Evolutionary conservation across 2,888 invertebrate genomes (phyloP), one percentile per base, ranked within the genome.

Genomic region (Pseudococcus jackbeardsleyi): DNA sequence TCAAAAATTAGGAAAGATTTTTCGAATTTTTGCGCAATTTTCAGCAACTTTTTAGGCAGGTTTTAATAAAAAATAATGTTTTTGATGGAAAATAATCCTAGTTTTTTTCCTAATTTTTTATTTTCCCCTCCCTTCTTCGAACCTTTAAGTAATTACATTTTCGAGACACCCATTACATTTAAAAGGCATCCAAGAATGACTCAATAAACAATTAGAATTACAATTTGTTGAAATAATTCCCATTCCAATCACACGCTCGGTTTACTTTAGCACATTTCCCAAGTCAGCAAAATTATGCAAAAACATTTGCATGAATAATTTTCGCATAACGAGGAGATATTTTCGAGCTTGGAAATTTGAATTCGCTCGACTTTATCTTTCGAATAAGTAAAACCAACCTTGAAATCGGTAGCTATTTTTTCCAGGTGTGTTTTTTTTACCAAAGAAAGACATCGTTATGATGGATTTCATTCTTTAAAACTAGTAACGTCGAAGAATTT

Each of bases 231-330:
- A 1, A 2, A 33, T 46, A 11, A 46, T 46, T 46, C 12, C 46
- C 15, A 12, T 50, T 50, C 17, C 15, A 22, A 64, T 64, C 64
- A 22, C 22, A 22, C 8, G 6, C 64, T 64, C 64, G 22, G 22
- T 22, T 22, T 22, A 64, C 19, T 64, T 64, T 11, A 19, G 22
- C 64, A 22, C 64, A 64, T 64, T 19, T 64, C 22, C 19, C 26
- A 33, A 33, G 26, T 33, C 12, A 64, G 8, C 19, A 19, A 64
- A 64, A 64, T 64, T 64, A 72, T 72, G 26, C 68, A 33, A 33
- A 72, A 72, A 26, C 68, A 72, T 26, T 26, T 33, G 33, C 33
- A 72, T 72, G 68, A 72, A 72, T 72, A 72, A 72, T 26, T 72
- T 72, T 72, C 11, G 68, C 68, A 72, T 72, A 72, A 72, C 26